phyloP scores from a whole-genome alignment of 2,113 vertebrate species.

The Paraplagusia blochii region DNA sequence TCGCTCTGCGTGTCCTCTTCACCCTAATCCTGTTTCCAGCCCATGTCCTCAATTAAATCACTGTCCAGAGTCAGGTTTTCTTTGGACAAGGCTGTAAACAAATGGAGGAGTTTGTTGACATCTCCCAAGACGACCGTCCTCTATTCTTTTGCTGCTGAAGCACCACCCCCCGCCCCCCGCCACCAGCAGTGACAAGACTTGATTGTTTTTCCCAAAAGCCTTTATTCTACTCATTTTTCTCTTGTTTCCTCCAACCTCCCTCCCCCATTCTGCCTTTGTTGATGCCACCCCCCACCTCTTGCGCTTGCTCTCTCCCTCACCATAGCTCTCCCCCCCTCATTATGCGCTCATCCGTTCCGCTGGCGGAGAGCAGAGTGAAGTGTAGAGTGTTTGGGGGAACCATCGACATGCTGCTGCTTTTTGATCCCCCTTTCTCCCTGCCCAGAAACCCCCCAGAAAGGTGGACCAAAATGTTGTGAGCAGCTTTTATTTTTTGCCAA shows the following conservation, averaged over 20 bases:
- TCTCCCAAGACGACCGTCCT: constrained; percentile 60
- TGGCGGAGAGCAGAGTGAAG: constrained; percentile 56
- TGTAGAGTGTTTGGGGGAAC: constrained; percentile 47
- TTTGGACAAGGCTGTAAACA: constrained; percentile 64
- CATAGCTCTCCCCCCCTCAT: constrained; percentile 40
- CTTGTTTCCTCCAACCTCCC: constrained; percentile 40
- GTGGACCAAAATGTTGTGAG: constrained; percentile 53
- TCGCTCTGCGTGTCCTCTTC: not conserved
- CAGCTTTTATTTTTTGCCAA: constrained; percentile 23
- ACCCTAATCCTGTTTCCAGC: constrained; percentile 27
- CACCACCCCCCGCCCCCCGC: constrained; percentile 25
- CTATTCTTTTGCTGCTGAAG: constrained; percentile 68
- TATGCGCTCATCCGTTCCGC: constrained; percentile 60
- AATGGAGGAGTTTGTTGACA: constrained; percentile 65
- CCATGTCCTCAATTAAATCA: constrained; percentile 59
- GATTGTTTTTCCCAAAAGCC: constrained; percentile 64
- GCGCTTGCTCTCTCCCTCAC: constrained; percentile 34
- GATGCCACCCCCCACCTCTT: constrained; percentile 11
- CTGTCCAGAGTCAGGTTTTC: constrained; percentile 53
- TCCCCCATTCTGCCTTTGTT: constrained; percentile 18
- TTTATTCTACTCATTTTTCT: constrained; percentile 63
- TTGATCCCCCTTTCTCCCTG: constrained; percentile 4
- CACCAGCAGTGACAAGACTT: constrained; percentile 52
- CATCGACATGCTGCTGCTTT: constrained; percentile 35
- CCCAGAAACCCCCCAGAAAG: not conserved